phyloP scores from a whole-genome alignment of 2,888 invertebrate genomes.

The Aporophyla lueneburgensis region DNA sequence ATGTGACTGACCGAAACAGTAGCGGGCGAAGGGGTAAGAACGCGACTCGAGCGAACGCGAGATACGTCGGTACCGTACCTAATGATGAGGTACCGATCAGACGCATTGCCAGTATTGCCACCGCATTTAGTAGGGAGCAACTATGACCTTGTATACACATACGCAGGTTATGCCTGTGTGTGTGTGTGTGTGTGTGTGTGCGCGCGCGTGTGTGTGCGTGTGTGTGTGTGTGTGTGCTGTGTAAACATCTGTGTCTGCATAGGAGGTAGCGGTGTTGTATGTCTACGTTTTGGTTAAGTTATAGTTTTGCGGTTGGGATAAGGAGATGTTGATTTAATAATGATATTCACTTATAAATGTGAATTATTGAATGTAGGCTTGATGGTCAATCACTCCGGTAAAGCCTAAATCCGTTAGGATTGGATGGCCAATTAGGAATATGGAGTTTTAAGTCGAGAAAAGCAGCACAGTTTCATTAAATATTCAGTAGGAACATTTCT shows the following conservation, averaged over 20 bases:
- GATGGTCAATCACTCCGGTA: not conserved
- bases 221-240: slow-evolving; percentile 3
- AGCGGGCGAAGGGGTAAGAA: too few species aligned
- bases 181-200: too few species aligned
- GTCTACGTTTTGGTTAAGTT: not conserved
- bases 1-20: too few species aligned
- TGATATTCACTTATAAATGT: not conserved
- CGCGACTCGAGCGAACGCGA: too few species aligned
- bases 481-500: slow-evolving; percentile 13
- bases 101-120: slow-evolving; percentile 50
- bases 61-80: slow-evolving; percentile 50
- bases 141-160: slow-evolving; percentile 18
- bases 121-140: slow-evolving; percentile 54
- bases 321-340: slow-evolving; percentile 7
- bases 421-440: slow-evolving; percentile 14
- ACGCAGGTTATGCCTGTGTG: not conserved
- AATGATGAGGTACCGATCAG: slow-evolving; percentile 54
- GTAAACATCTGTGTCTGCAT: not conserved
- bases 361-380: not conserved
- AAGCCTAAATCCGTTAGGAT: not conserved
- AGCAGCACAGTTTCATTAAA: not conserved
- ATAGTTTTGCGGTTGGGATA: not conserved
- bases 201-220: too few species aligned
- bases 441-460: not conserved
- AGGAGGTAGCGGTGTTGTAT: not conserved